These are phyloP conservation scores for Hecatera dysodea DNA, from an alignment of 2,888 invertebrate species.

Conservation along the genomic window DNA sequence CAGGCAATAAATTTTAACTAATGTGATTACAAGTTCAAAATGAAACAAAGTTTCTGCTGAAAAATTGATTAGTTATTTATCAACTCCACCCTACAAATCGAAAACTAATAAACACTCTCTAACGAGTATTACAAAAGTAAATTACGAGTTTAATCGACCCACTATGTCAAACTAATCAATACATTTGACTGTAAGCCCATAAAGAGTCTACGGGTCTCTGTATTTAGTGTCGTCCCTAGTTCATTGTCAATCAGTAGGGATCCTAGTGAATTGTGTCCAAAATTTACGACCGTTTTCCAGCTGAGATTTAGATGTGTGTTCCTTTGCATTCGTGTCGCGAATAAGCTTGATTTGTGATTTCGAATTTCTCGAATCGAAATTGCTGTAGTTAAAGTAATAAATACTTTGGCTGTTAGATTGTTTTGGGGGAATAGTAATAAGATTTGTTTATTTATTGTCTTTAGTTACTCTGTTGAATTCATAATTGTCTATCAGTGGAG, in stretches of 20 bases:
- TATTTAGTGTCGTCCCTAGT: slow-evolving; percentile 49
- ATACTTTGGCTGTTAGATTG: slow-evolving; percentile 32
- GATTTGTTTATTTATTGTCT: slow-evolving; percentile 47
- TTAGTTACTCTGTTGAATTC: slow-evolving; percentile 33
- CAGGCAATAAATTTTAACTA: too few species aligned
- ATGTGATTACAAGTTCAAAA: too few species aligned
- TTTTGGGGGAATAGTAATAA: slow-evolving; percentile 55
- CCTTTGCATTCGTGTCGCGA: slow-evolving; percentile 61
- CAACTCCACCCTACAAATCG: neutral
- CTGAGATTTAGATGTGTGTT: slow-evolving; percentile 64
- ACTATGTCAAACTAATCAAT: slow-evolving; percentile 49
- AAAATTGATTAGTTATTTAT: neutral
- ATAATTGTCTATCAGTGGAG: slow-evolving; percentile 11
- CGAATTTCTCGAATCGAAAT: slow-evolving; percentile 46
- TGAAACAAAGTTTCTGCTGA: neutral
- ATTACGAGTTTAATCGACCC: slow-evolving; percentile 36
- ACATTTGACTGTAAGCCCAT: slow-evolving; percentile 46
- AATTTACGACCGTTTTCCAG: slow-evolving; percentile 65
- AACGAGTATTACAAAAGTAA: slow-evolving; percentile 13
- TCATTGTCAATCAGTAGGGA: slow-evolving; percentile 66
- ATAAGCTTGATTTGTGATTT: slow-evolving; percentile 66
- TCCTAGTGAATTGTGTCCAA: slow-evolving; percentile 56
- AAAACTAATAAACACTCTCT: neutral
- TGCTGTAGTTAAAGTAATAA: slow-evolving; percentile 33
- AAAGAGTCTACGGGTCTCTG: slow-evolving; percentile 38